These are phyloP conservation scores for Pocillopora grandis DNA, from an alignment of 92 coral and sea anemone genomes.

Conservation along the genomic window DNA sequence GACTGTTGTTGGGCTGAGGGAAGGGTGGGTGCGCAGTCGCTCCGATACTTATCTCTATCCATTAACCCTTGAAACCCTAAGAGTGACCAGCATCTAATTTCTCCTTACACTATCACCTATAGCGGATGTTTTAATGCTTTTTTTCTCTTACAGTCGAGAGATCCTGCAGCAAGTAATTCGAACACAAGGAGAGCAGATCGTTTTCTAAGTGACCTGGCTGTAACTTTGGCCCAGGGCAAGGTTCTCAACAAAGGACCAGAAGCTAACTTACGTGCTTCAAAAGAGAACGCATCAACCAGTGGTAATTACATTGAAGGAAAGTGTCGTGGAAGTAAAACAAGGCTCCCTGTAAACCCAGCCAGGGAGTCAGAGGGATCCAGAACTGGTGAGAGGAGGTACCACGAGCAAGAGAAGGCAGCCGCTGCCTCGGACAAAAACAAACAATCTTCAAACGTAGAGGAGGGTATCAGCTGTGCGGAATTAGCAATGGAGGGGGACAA, in stretches of 20 bases:
- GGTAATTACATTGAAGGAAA: not conserved
- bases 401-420: not conserved
- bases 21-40: no score
- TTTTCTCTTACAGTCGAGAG: not conserved
- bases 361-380: not conserved
- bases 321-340: not conserved
- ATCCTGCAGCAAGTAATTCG: not conserved
- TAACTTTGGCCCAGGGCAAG: conserved; percentile 15
- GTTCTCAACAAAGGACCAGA: conserved; percentile 9
- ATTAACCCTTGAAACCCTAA: no score
- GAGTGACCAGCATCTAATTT: no score
- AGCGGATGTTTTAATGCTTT: not conserved
- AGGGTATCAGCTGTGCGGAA: not conserved
- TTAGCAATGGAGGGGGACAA: not conserved
- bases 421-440: not conserved
- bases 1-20: no score
- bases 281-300: not conserved
- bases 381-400: not conserved
- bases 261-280: not conserved
- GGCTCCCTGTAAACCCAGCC: not conserved
- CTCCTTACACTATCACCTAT: no score
- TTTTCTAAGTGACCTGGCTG: conserved; percentile 25
- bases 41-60: no score
- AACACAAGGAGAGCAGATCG: conserved; percentile 35
- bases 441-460: not conserved